Conservation (phyloP, 1,140 invertebrate genomes). For the Berghia stephanieae region DNA sequence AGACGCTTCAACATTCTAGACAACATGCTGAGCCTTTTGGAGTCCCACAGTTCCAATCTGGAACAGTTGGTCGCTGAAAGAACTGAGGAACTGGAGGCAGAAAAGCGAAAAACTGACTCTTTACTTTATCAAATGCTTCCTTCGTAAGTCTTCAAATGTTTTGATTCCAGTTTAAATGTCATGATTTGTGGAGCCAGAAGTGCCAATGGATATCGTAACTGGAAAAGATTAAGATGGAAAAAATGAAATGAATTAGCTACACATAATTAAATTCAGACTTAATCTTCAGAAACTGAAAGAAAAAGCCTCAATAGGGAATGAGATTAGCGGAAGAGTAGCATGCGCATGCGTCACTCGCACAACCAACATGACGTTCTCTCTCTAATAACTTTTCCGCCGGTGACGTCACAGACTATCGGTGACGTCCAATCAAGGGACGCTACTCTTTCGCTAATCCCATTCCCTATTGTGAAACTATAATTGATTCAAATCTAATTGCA, state of each 20-base stretch:
- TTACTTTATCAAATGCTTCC: constrained; percentile 89
- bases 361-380: no score
- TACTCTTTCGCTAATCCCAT: no score
- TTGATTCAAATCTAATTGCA: no score
- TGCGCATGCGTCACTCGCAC: no score
- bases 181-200: constrained; percentile 49
- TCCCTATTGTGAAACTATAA: no score
- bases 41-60: constrained; percentile 92
- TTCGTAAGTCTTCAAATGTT: constrained; percentile 71
- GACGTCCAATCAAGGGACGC: no score
- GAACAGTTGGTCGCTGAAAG: constrained; percentile 88
- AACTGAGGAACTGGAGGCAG: constrained; percentile 88
- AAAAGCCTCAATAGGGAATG: no score
- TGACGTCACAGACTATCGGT: no score
- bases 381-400: no score
- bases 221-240: background rate
- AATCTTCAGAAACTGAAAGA: background rate
- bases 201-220: background rate
- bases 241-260: background rate
- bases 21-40: constrained; percentile 94
- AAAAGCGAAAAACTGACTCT: constrained; percentile 91
- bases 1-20: constrained; percentile 93
- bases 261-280: background rate
- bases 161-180: background rate
- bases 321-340: no score